These are phyloP conservation scores for Orthosia cruda DNA, from an alignment of 2,888 invertebrate species.

Conservation along the genomic window DNA sequence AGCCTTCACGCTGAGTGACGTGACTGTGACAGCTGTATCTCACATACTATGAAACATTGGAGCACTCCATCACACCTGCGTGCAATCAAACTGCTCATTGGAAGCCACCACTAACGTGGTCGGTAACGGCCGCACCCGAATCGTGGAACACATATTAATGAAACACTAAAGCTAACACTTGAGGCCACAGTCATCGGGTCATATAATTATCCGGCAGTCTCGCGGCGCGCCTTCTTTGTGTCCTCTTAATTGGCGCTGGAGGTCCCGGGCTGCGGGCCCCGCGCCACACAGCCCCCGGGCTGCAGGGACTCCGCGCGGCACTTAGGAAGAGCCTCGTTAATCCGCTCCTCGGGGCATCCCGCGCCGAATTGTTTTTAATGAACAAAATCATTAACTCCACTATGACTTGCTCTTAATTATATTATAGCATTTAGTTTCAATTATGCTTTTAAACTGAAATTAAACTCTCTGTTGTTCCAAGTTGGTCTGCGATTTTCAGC, in stretches of 20 bases:
- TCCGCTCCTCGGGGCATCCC: constrained; percentile 61
- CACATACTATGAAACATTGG: neutral
- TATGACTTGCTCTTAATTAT: constrained; percentile 41
- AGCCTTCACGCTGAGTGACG: neutral
- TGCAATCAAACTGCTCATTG: neutral
- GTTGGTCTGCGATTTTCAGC: neutral
- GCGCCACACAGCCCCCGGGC: neutral
- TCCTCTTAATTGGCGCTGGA: constrained; percentile 61
- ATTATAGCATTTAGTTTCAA: constrained; percentile 48
- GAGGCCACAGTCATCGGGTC: constrained; percentile 47
- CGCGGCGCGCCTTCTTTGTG: constrained; percentile 56
- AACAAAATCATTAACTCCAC: constrained; percentile 61
- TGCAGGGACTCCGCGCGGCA: constrained; percentile 23
- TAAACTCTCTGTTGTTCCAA: constrained; percentile 9
- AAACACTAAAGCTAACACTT: constrained; percentile 52
- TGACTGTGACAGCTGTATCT: neutral
- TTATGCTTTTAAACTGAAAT: constrained; percentile 22
- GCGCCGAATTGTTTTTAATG: constrained; percentile 66
- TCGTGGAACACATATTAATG: constrained; percentile 39
- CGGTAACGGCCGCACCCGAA: constrained; percentile 10
- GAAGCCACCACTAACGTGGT: neutral
- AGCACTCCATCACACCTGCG: too few species aligned
- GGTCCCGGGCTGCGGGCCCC: constrained; percentile 15
- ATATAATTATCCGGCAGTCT: constrained; percentile 66
- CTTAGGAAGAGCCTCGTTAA: constrained; percentile 68